Evolutionary conservation across 2,113 vertebrate genomes (phyloP).

Genomic region (Alaudala cheleensis): DNA sequence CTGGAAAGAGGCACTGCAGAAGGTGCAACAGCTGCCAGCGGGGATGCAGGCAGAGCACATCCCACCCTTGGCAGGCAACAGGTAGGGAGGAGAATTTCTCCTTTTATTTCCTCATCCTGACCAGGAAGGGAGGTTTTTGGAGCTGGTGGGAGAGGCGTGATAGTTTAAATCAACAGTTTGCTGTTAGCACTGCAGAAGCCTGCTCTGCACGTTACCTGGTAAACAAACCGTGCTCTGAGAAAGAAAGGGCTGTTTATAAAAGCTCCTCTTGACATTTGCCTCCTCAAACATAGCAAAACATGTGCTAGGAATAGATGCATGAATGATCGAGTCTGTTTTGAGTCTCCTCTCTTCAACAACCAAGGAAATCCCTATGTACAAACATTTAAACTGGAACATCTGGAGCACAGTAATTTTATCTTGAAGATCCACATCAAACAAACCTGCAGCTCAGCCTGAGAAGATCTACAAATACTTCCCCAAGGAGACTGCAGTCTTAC

Average conservation of each 20-base stretch:
- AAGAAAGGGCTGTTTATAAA: slow-evolving; percentile 56
- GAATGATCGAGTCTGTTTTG: slow-evolving; percentile 73
- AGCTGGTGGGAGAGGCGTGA: not conserved
- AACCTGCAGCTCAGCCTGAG: slow-evolving; percentile 46
- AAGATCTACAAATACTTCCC: slow-evolving; percentile 73
- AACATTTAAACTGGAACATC: slow-evolving; percentile 77
- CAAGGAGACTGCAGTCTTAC: slow-evolving; percentile 42
- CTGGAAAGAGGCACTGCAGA: not conserved
- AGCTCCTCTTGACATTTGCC: slow-evolving; percentile 56
- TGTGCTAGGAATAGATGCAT: slow-evolving; percentile 69
- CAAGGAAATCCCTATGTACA: slow-evolving; percentile 75
- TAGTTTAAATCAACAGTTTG: slow-evolving; percentile 13
- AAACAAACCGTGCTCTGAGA: slow-evolving; percentile 33
- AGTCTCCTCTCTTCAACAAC: slow-evolving; percentile 70
- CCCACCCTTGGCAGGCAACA: not conserved
- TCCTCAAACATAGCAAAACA: slow-evolving; percentile 59
- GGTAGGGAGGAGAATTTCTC: not conserved
- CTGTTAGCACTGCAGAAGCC: slow-evolving; percentile 2
- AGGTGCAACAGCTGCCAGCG: fast-evolving
- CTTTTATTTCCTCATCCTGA: not conserved
- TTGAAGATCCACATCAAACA: slow-evolving; percentile 76
- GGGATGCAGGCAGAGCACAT: not conserved
- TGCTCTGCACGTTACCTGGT: not conserved
- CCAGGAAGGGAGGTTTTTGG: not conserved
- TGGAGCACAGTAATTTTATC: slow-evolving; percentile 74